Conservation (phyloP, 2,888 invertebrate genomes). For the Gastrophysa polygoni region DNA sequence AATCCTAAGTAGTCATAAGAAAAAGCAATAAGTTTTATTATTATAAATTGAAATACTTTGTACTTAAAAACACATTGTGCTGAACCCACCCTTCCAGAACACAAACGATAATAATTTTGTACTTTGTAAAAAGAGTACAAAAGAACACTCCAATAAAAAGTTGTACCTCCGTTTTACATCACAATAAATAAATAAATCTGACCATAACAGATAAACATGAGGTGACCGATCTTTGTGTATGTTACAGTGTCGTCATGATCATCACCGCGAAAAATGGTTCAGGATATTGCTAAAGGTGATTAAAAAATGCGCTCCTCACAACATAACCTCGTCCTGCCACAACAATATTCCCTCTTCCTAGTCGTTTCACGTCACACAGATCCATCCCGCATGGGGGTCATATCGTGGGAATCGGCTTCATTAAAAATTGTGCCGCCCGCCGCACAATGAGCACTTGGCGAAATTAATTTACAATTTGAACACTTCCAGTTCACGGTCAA, state of each 20-base stretch:
- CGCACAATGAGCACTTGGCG: slow-evolving; percentile 51
- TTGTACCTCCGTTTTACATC: slow-evolving; percentile 36
- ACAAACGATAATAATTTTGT: neutral
- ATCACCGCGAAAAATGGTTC: slow-evolving; percentile 31
- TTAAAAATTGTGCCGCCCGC: slow-evolving; percentile 33
- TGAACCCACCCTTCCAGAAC: neutral
- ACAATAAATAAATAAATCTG: slow-evolving; percentile 41
- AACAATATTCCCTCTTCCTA: neutral
- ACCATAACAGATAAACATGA: slow-evolving; percentile 38
- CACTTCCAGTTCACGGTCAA: slow-evolving; percentile 62
- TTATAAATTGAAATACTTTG: neutral
- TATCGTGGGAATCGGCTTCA: slow-evolving; percentile 21
- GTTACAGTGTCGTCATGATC: slow-evolving; percentile 30
- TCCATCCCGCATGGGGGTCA: slow-evolving; percentile 1
- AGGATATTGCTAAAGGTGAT: slow-evolving; percentile 49
- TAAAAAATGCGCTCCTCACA: slow-evolving; percentile 28
- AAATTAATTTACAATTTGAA: slow-evolving; percentile 41
- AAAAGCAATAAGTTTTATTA: neutral
- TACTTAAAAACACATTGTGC: slow-evolving; percentile 5
- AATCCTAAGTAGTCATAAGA: slow-evolving; percentile 23
- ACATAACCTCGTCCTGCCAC: slow-evolving; percentile 11
- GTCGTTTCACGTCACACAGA: slow-evolving; percentile 12
- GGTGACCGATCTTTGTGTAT: slow-evolving; percentile 33
- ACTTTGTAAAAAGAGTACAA: neutral
- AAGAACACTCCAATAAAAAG: slow-evolving; percentile 35